A percentile compares a stretch with the other conserved stretches of the same genome.
Conservation (phyloP, 2,888 invertebrate species). For the Tenthredo mesomela region DNA sequence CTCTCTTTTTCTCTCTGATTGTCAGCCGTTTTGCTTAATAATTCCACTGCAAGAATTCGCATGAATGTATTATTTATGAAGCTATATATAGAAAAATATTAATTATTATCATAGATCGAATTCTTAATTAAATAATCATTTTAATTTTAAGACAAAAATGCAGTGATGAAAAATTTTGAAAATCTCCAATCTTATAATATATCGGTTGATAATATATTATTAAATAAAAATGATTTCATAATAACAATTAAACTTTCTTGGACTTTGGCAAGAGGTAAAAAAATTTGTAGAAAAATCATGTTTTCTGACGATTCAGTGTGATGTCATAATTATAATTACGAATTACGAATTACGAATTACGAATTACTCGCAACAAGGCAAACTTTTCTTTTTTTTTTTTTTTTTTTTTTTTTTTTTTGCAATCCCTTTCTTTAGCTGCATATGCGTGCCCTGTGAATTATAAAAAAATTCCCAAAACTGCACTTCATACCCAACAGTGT, state of each 20-base stretch:
- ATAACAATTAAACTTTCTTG: constrained; percentile 38
- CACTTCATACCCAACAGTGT: constrained; percentile 63
- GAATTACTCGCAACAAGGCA: background rate
- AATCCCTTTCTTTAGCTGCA: constrained; percentile 60
- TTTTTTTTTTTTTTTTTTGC: constrained; percentile 47
- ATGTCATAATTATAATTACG: constrained; percentile 32
- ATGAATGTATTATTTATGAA: constrained; percentile 56
- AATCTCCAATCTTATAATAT: constrained; percentile 27
- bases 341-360: background rate
- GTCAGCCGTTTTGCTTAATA: constrained; percentile 54
- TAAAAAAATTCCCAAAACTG: constrained; percentile 57
- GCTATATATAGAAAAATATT: constrained; percentile 27
- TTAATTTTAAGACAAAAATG: background rate
- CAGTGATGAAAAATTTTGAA: constrained; percentile 13
- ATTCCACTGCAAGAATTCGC: constrained; percentile 64
- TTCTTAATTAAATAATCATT: constrained; percentile 41
- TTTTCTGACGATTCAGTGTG: constrained; percentile 22
- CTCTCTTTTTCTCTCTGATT: background rate
- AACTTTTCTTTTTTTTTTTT: constrained; percentile 5
- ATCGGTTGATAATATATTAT: background rate
- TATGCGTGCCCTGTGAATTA: constrained; percentile 68
- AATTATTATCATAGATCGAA: constrained; percentile 64
- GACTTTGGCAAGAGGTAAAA: background rate
- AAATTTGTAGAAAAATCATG: constrained; percentile 37
- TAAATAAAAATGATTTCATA: background rate